These are phyloP conservation scores for Lates calcarifer DNA, from an alignment of 2,113 vertebrate species.

Conservation along the genomic window DNA sequence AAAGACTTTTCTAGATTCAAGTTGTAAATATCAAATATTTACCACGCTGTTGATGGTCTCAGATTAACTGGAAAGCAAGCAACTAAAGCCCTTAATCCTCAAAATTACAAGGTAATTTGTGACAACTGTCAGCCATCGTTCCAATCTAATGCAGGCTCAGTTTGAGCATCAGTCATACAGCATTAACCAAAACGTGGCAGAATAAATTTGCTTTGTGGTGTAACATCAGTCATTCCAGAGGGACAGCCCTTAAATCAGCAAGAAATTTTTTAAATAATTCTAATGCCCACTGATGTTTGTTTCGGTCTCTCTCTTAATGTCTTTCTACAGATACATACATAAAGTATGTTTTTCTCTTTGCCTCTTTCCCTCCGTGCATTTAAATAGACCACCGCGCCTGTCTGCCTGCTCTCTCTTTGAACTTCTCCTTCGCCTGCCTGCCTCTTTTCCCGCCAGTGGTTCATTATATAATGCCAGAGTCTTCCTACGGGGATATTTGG, in stretches of 20 bases:
- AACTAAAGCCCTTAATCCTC: conserved; percentile 16
- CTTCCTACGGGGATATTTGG: conserved; percentile 31
- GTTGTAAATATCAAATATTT: neutral
- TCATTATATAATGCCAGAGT: conserved; percentile 31
- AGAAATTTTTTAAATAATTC: neutral
- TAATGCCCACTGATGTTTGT: neutral
- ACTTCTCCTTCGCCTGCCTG: conserved; percentile 28
- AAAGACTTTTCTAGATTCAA: neutral
- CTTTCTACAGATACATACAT: neutral
- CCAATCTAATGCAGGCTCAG: neutral
- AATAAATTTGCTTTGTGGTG: conserved; percentile 7
- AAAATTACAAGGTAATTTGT: conserved; percentile 4
- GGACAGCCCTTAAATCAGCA: neutral
- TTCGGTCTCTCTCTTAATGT: neutral
- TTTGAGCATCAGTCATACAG: conserved; percentile 13
- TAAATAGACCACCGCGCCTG: neutral
- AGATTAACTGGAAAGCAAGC: neutral
- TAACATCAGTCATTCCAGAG: conserved; percentile 1
- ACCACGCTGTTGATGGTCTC: neutral
- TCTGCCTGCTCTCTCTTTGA: conserved; percentile 26
- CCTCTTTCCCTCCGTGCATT: neutral
- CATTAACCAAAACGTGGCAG: neutral
- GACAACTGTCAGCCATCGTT: neutral
- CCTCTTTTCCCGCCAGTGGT: conserved; percentile 24
- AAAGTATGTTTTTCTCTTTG: neutral